Evolutionary conservation across 1,140 invertebrate species (phyloP).

Genomic region (Asbolus verrucosus): DNA sequence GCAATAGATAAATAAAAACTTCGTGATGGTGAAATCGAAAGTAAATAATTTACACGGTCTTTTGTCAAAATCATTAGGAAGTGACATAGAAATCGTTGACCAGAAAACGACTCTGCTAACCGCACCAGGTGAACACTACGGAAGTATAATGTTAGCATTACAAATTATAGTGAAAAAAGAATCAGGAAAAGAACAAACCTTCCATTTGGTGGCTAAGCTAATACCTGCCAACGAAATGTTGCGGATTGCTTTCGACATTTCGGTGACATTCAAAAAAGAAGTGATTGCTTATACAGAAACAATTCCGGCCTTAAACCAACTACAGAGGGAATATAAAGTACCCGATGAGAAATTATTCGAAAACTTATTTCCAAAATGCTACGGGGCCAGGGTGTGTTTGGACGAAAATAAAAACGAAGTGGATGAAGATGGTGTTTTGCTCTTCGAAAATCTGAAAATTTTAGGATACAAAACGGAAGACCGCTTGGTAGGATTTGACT

Average conservation of each 20-base stretch:
- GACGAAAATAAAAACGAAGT: constrained; percentile 63
- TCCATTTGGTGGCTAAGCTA: constrained; percentile 70
- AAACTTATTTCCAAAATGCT: constrained; percentile 67
- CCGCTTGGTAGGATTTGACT: constrained; percentile 67
- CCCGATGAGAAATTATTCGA: constrained; percentile 64
- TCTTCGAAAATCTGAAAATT: constrained; percentile 71
- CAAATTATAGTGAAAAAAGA: constrained; percentile 56
- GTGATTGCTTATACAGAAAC: constrained; percentile 69
- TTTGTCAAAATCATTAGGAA: constrained; percentile 52
- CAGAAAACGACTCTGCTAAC: constrained; percentile 58
- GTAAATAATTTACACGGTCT: constrained; percentile 57
- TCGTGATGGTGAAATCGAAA: constrained; percentile 58
- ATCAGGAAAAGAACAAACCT: constrained; percentile 57
- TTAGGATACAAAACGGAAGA: constrained; percentile 67
- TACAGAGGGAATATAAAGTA: constrained; percentile 67
- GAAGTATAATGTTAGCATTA: constrained; percentile 61
- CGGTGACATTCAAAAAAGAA: constrained; percentile 71
- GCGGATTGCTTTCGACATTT: constrained; percentile 70
- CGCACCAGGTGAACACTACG: constrained; percentile 62
- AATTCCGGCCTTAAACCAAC: constrained; percentile 66
- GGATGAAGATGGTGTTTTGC: constrained; percentile 69
- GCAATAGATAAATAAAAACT: no score
- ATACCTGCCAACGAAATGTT: constrained; percentile 70
- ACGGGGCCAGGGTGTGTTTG: constrained; percentile 68
- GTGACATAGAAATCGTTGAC: constrained; percentile 57